Base-by-base conservation (phyloP, 2,888 invertebrate genomes). In the Acleris literana region DNA sequence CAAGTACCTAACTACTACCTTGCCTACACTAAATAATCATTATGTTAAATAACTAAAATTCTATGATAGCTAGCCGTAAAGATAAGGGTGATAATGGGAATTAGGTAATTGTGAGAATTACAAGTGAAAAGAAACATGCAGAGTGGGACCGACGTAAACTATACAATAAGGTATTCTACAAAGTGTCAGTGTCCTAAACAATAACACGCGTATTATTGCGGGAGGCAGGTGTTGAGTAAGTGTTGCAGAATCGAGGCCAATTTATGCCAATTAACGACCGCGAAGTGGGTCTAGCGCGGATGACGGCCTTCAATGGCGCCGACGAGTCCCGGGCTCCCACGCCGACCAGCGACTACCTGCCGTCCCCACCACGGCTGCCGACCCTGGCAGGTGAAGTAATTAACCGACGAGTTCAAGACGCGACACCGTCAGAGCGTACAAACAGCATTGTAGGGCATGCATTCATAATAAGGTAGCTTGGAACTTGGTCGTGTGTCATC, bases 171-270 rank as follows among this genome's bases (percentile, higher is more conserved):
- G n/a, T 33, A 33, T 33, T 33, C 33, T 33, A 48, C n/a, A 44
- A 51, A 60, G 51, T 60, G 65, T 52, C 22, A 39, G 39, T 25
- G 6, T 59, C 53, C 33, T 39, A 56, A 46, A 66, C 52, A 46
- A 66, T 48, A 62, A 60, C 60, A 63, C 58, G 56, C 60, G 44
- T 56, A 56, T 63, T 60, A 59, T 56, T 62, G 48, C 54, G 49
- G 53, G 25, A 56, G 55, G 53, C 56, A 63, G 65, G 66, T 63
- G 66, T 66, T 69, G 60, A 46, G 62, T 56, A 65, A 62, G 54
- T 64, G 63, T 65, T 63, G 63, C 61, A 56, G 67, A 67, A 69
- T 71, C 69, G 71, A 71, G 73, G 73, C 33, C 71, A 70, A 69
- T 70, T 70, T 68, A 64, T 61, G 64, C 51, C 69, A 71, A 71